These are phyloP conservation scores for Medauroidea extradentata DNA, from an alignment of 1,140 invertebrate species.

Conservation along the genomic window DNA sequence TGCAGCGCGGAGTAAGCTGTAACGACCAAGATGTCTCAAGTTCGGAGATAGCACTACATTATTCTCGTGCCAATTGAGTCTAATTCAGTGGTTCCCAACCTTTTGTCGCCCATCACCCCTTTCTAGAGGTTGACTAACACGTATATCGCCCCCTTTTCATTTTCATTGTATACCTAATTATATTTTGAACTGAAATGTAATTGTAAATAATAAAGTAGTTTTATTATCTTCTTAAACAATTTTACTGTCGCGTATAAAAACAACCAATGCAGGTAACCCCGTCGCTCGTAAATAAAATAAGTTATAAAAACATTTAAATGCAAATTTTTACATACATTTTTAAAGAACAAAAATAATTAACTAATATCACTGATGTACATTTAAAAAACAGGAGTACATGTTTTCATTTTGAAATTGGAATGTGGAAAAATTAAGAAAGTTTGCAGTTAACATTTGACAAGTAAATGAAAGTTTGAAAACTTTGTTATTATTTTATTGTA, in stretches of 20 bases:
- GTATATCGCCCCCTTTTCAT: neutral
- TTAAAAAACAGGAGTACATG: constrained; percentile 2
- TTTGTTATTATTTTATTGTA: constrained; percentile 2
- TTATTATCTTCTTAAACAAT: constrained; percentile 6
- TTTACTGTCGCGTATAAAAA: neutral
- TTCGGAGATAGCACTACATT: too few species aligned
- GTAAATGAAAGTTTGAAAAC: constrained; percentile 5
- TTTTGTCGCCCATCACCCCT: too few species aligned
- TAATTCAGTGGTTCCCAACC: too few species aligned
- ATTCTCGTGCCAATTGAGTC: too few species aligned
- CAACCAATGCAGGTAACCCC: neutral
- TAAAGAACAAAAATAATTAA: constrained; percentile 1
- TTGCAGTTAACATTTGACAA: neutral
- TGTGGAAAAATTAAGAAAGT: constrained; percentile 2
- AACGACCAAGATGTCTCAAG: too few species aligned
- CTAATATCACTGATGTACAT: constrained; percentile 3
- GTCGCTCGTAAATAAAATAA: constrained; percentile 2
- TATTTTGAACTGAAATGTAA: neutral
- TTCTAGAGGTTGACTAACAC: too few species aligned
- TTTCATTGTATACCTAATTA: constrained; percentile 1
- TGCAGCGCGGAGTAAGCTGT: too few species aligned
- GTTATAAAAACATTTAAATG: neutral
- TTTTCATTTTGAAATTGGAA: constrained; percentile 4
- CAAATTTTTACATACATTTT: neutral
- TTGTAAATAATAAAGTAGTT: constrained; percentile 1